Evolutionary conservation across 2,888 invertebrate species (phyloP).

Genomic region (Escarpia spicata): DNA sequence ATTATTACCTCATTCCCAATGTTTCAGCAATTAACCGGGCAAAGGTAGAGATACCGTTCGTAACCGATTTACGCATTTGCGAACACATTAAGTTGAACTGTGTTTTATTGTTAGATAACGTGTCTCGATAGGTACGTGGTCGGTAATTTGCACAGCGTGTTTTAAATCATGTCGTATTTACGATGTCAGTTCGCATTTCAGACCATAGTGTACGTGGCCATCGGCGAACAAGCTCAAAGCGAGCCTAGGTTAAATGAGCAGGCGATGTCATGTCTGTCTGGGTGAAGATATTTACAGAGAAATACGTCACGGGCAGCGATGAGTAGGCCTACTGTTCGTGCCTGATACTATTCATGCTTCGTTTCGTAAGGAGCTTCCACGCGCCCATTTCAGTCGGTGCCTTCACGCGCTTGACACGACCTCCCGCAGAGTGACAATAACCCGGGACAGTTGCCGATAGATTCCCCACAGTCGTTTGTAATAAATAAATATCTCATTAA

Average conservation of each 20-base stretch:
- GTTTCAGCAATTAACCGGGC: no score
- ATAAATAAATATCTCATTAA: background rate
- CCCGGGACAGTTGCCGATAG: background rate
- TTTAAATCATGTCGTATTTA: background rate
- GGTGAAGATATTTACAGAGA: background rate
- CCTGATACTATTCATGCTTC: background rate
- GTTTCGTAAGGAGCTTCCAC: background rate
- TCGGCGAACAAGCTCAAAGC: background rate
- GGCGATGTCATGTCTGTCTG: background rate
- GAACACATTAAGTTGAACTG: background rate
- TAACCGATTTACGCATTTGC: no score
- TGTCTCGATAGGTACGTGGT: background rate
- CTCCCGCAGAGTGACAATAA: background rate
- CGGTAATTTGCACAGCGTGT: background rate
- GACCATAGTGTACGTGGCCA: background rate
- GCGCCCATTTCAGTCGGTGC: background rate
- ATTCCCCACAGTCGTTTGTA: background rate
- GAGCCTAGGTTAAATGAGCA: background rate
- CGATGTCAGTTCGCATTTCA: background rate
- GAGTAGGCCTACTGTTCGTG: background rate
- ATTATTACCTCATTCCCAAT: no score
- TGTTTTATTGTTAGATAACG: background rate
- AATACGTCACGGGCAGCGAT: background rate
- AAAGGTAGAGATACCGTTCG: no score
- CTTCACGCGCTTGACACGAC: background rate